Evolutionary conservation across 1,140 invertebrate species (phyloP).

Genomic region (Hirudo medicinalis): DNA sequence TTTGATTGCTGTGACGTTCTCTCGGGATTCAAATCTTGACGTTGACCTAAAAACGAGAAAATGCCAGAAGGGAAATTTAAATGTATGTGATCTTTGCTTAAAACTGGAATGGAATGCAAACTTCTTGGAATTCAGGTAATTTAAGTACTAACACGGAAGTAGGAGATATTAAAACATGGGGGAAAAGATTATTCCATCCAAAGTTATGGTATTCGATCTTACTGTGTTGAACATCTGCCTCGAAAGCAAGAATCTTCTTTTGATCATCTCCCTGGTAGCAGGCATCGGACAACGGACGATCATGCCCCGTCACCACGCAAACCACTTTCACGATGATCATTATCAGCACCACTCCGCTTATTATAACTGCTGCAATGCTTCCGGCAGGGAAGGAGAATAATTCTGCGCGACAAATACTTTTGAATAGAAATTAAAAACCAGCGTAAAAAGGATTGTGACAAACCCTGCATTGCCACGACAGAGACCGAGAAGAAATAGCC

Average conservation of each 20-base stretch:
- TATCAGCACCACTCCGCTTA: constrained; percentile 13
- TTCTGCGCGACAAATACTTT: constrained; percentile 2
- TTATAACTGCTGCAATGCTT: constrained; percentile 18
- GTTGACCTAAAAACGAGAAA: background rate
- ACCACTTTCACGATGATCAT: constrained; percentile 22
- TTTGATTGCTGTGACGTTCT: background rate
- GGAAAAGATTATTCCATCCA: background rate
- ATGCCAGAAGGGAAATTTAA: background rate
- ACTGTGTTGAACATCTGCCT: too few relatives aligned
- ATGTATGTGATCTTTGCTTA: background rate
- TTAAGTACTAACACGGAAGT: background rate
- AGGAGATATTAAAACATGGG: background rate
- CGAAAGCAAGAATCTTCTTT: constrained; percentile 7
- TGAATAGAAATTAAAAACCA: background rate
- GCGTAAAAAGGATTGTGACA: background rate
- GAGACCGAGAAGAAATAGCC: constrained; percentile 21
- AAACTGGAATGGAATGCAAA: background rate
- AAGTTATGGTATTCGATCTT: too few relatives aligned
- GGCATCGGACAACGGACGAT: constrained; percentile 14
- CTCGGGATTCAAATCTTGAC: background rate
- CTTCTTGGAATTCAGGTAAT: background rate
- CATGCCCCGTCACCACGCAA: constrained; percentile 23
- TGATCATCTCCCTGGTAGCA: constrained; percentile 13
- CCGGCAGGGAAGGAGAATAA: constrained; percentile 21
- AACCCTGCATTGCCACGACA: constrained; percentile 13